Evolutionary conservation across 2,888 invertebrate genomes (phyloP), one percentile per base, ranked within the genome.

Genomic region (Pegoplata infirma): DNA sequence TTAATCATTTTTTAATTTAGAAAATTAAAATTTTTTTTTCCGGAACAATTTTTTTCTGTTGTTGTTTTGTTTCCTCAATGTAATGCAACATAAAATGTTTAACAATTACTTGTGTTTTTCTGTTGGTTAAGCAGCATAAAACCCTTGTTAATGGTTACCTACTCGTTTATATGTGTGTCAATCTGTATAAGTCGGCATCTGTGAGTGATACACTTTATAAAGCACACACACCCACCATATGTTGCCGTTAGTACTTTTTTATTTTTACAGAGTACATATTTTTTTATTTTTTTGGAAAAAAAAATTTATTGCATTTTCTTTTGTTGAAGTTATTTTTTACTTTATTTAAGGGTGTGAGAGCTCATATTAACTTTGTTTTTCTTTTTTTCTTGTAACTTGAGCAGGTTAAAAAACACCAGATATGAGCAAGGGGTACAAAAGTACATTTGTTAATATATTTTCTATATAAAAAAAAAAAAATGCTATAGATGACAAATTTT

Each of bases 71-170:
- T 23, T 23, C 6, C 23, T 51, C 21, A 23, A 44, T 53, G 5
- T 19, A 19, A 14, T 49, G 10, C 49, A 64, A 72, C 28, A 46
- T 5, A 5, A 23, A 55, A 23, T 67, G 36, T 68, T 68, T 40
- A 36, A 68, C 67, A 61, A 55, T 28, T 36, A 25, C 28, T 58
- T 23, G 23, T 16, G 44, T 47, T 73, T 68, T 67, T 68, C 46
- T 49, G 32, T 53, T 71, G 53, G 46, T 21, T 63, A 36, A 76
- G 25, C 67, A 55, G 71, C 59, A 61, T 67, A 67, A 74, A 71
- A 53, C 66, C 47, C 72, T 67, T 67, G 67, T 77, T 73, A 73
- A 63, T 63, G 56, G 68, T 32, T 36, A n/a, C n/a, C n/a, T 28
- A 44, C 58, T 40, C 53, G 53, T 75, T 61, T 46, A n/a, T 49